Base-by-base conservation (phyloP, 2,888 invertebrate species). In the Deilephila elpenor region DNA sequence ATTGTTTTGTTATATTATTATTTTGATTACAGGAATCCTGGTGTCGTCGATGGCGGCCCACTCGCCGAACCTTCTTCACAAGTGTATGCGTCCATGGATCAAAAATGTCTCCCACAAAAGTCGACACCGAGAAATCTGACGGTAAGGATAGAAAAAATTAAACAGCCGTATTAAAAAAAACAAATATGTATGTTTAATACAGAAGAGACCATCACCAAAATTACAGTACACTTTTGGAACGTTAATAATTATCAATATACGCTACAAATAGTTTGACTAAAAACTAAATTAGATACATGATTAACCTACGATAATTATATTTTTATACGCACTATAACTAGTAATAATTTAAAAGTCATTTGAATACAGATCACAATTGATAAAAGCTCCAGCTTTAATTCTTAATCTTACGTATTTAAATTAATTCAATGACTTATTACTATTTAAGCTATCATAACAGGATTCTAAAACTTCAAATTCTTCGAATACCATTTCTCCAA, bases 401-500 rank as follows among this genome's bases (percentile, higher is more conserved):
- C 87, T 88, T 89, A 88, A 83, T 79, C 82, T 82, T 77, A 72
- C 80, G 80, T 81, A 82, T 78, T 67, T 79, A 77, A 75, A 80
- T 89, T 90, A 93, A 84, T 93, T 93, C 82, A 90, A 84, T 78
- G 94, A 93, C 89, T 93, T 94, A 92, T 93, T 93, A 79, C 94
- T 95, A 92, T 93, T 96, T 85, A 96, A 92, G 89, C 96, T 96
- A 88, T 96, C 96, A 82, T 93, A 95, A 88, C 93, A 94, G 76
- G 94, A 91, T 87, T 96, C 96, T 85, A 96, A 95, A 72, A 97
- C 96, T 92, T 97, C 96, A 80, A 97, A 97, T 82, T 97, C 97
- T 90, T 98, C 98, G 81, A 98, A 98, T 80, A 98, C 97, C 96
- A 98, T 98, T 82, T 98, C 97, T 62, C 97, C 97, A 80, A 96